phyloP scores from a whole-genome alignment of 2,888 invertebrate species.

The Microctonus brassicae region DNA sequence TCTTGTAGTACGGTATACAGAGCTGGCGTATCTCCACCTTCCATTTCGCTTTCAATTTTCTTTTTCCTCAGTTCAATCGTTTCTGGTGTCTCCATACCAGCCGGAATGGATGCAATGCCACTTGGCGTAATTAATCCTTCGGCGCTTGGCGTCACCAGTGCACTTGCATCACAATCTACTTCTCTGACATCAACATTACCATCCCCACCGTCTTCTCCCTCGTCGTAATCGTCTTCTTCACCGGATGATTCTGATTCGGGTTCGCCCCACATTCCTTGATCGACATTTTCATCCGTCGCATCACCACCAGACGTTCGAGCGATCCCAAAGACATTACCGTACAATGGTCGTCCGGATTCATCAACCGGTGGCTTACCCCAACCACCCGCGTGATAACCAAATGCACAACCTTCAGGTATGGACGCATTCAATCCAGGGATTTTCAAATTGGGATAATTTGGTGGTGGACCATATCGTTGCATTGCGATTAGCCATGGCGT shows the following conservation, averaged over 20 bases:
- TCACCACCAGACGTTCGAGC: constrained; percentile 81
- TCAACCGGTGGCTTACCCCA: constrained; percentile 99
- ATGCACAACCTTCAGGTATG: constrained; percentile 96
- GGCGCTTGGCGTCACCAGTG: constrained; percentile 88
- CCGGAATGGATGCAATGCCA: constrained; percentile 89
- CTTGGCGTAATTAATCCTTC: constrained; percentile 96
- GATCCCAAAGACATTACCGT: constrained; percentile 97
- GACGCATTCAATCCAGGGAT: constrained; percentile 98
- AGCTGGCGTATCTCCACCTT: constrained; percentile 94
- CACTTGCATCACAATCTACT: constrained; percentile 79
- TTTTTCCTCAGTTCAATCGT: constrained; percentile 98
- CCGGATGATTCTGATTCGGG: constrained; percentile 75
- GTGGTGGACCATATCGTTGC: constrained; percentile 99
- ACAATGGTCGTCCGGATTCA: constrained; percentile 96
- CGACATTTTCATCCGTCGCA: constrained; percentile 86
- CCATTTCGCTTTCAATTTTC: constrained; percentile 96
- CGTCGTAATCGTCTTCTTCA: constrained; percentile 78
- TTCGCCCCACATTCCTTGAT: constrained; percentile 97
- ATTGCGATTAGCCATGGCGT: constrained; percentile 98
- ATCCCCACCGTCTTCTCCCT: constrained; percentile 70
- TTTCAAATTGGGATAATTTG: constrained; percentile 98
- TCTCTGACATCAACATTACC: constrained; percentile 67
- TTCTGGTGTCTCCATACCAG: constrained; percentile 98
- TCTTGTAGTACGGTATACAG: constrained; percentile 97
- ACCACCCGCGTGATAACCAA: constrained; percentile 99